These are phyloP conservation scores for Harpagifer antarcticus DNA, from an alignment of 2,797 vertebrate species.

Conservation along the genomic window DNA sequence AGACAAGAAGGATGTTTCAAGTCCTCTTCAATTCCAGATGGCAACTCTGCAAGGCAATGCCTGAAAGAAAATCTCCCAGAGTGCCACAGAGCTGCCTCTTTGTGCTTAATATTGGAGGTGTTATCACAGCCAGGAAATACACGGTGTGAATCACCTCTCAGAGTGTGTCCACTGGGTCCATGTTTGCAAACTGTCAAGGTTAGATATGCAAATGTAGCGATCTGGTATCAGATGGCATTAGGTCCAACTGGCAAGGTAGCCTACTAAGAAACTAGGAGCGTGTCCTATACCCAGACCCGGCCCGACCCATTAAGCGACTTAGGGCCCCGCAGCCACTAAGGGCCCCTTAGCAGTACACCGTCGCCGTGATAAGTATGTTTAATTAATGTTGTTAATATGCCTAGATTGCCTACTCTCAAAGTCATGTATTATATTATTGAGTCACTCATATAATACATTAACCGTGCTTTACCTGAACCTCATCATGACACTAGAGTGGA, in stretches of 20 bases:
- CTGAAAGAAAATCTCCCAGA: not conserved
- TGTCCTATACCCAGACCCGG: no score
- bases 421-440: no score
- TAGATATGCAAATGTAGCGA: not conserved
- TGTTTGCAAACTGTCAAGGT: not conserved
- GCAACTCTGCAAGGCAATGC: not conserved
- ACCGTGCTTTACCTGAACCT: no score
- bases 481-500: no score
- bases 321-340: no score
- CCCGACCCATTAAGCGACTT: no score
- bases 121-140: not conserved
- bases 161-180: not conserved
- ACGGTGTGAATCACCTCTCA: not conserved
- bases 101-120: not conserved
- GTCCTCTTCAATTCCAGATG: not conserved
- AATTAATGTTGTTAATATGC: no score
- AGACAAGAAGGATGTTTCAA: not conserved
- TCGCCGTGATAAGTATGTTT: no score
- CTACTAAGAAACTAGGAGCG: not conserved
- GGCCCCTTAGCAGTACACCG: no score
- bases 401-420: no score
- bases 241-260: not conserved
- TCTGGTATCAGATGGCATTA: no score
- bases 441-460: no score
- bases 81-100: not conserved